Evolutionary conservation across 2,113 vertebrate genomes (phyloP).

Genomic region (Riparia riparia): DNA sequence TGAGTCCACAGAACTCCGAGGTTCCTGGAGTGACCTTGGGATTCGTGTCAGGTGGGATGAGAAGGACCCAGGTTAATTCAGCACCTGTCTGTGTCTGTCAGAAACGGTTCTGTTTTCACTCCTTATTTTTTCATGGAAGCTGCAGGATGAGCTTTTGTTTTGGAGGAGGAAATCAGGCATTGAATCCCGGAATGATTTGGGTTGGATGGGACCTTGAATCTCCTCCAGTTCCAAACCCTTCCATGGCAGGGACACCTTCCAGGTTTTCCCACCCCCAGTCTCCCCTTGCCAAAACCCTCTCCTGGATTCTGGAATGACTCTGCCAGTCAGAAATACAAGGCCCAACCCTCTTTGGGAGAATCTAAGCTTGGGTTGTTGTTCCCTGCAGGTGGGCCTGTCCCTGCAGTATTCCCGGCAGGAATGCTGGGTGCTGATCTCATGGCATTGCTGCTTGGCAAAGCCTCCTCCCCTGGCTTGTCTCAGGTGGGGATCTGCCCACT

Average conservation of each 20-base stretch:
- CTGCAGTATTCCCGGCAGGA: neutral
- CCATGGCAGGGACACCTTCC: neutral
- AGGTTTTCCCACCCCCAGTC: neutral
- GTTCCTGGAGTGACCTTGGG: neutral
- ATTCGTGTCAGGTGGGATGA: neutral
- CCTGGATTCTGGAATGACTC: neutral
- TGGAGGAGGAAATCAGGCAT: neutral
- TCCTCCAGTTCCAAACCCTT: neutral
- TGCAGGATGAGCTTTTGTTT: neutral
- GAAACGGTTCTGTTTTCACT: neutral
- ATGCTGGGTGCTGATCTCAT: neutral
- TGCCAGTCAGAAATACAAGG: neutral
- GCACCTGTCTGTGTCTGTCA: neutral
- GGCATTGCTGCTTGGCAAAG: neutral
- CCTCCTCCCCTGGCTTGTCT: neutral
- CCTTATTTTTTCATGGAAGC: neutral
- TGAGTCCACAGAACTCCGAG: rapidly evolving
- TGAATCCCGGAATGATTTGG: too few relatives aligned
- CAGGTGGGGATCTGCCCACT: neutral
- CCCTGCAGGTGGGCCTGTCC: conserved; percentile 13
- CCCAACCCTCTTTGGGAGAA: neutral
- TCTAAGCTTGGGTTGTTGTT: neutral
- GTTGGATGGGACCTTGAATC: neutral
- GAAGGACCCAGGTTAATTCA: neutral
- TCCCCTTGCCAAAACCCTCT: neutral